Evolutionary conservation across 2,888 invertebrate species (phyloP), one percentile per base, ranked within the genome.

Genomic region (Apotomis capreana): DNA sequence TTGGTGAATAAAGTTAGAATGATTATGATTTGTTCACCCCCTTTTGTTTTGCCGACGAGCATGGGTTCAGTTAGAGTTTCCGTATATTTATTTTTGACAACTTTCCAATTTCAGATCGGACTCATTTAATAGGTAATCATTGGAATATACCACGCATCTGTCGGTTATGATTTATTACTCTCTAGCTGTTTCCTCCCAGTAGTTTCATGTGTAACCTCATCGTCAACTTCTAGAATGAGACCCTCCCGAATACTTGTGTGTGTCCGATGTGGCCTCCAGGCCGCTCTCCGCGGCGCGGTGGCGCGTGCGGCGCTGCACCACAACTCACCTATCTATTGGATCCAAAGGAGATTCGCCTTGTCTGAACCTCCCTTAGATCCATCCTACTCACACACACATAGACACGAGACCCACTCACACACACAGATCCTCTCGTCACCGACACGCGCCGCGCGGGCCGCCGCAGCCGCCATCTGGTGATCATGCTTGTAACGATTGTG

Each of bases 81-180:
- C 79, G 80, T 82, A 69, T 85, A 90, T 91, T 91, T 83, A 91
- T 90, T 90, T 88, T 90, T 88, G 79, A 82, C 81, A 77, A 83
- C 86, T 93, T 92, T 91, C 90, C 90, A 91, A 88, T 93, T 94
- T 93, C 94, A 93, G 93, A 94, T 93, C 94, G 94, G 94, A 93
- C 91, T 93, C 94, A 94, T 93, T 90, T 91, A 90, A 88, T 93
- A 92, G 94, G 94, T 94, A 93, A 93, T 87, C 88, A 87, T 88
- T 88, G 86, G 82, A 86, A 82, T 87, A 82, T 87, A 84, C 83
- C 85, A 86, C 87, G 83, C 86, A 83, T 86, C 75, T 77, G 75
- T 85, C 82, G 80, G 83, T 85, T 87, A 81, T 79, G 73, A 74
- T 70, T 77, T 83, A 80, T 81, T 83, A 77, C 77, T 84, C 82